These are phyloP conservation scores for Emydura subglobosa DNA, from an alignment of 2,113 vertebrate genomes.

Conservation along the genomic window DNA sequence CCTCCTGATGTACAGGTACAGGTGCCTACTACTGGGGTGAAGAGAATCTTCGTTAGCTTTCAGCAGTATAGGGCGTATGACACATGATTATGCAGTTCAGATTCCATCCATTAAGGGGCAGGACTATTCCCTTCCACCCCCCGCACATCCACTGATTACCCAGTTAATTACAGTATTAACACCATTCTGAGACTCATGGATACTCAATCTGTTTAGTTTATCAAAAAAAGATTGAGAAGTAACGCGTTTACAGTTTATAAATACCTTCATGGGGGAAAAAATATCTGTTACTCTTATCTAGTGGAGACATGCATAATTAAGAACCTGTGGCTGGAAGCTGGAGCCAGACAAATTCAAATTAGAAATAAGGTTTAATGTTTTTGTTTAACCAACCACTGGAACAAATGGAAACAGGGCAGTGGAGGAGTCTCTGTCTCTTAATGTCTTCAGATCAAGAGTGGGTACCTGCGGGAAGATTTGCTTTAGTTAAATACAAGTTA, in stretches of 20 bases:
- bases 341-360: neutral
- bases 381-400: neutral
- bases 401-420: neutral
- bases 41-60: neutral
- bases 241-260: neutral
- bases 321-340: neutral
- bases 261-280: neutral
- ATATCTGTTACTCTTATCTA: neutral
- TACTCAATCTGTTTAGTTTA: neutral
- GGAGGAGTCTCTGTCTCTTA: neutral
- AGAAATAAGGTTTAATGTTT: neutral
- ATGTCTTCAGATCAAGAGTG: neutral
- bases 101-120: neutral
- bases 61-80: neutral
- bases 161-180: neutral
- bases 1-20: neutral
- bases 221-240: neutral
- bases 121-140: neutral
- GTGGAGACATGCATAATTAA: neutral
- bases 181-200: neutral
- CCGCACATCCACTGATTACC: neutral
- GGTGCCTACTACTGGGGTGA: neutral
- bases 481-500: no score
- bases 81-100: neutral
- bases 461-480: no score